A percentile compares a stretch with the other conserved stretches of the same genome.
Conservation (phyloP, 2,797 vertebrate genomes). For the Sebastes cheni region DNA sequence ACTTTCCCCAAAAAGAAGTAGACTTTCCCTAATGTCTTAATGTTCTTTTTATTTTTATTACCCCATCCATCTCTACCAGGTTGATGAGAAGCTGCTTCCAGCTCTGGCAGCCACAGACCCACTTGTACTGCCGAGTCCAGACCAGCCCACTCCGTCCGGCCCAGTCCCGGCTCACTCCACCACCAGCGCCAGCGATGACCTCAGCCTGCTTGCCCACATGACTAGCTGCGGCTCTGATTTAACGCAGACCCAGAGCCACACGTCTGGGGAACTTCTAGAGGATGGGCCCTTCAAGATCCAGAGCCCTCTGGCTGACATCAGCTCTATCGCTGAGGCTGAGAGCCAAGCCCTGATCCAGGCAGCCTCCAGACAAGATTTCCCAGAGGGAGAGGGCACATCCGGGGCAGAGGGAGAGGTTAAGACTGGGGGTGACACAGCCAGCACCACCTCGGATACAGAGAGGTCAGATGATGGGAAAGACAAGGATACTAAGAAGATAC, state of each 20-base stretch:
- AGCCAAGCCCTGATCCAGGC: slow-evolving; percentile 75
- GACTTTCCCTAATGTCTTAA: background rate
- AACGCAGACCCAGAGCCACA: slow-evolving; percentile 84
- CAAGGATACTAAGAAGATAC: slow-evolving; percentile 97
- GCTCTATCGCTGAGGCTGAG: slow-evolving; percentile 89
- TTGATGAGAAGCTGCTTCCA: slow-evolving; percentile 95
- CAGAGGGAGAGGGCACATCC: slow-evolving; percentile 86
- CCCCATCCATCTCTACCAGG: slow-evolving; percentile 50
- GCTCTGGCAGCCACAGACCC: slow-evolving; percentile 91
- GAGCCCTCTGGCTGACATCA: slow-evolving; percentile 91
- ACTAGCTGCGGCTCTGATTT: slow-evolving; percentile 88
- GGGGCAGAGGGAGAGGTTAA: slow-evolving; percentile 86
- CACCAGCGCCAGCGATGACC: slow-evolving; percentile 91
- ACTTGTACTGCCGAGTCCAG: slow-evolving; percentile 88
- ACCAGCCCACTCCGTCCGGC: slow-evolving; percentile 78
- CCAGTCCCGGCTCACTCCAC: slow-evolving; percentile 56
- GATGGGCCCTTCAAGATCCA: slow-evolving; percentile 95
- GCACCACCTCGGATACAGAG: slow-evolving; percentile 96
- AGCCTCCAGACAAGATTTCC: slow-evolving; percentile 74
- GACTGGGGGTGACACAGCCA: slow-evolving; percentile 89
- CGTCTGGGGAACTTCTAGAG: slow-evolving; percentile 87
- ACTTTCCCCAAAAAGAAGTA: background rate
- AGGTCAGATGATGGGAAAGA: slow-evolving; percentile 97
- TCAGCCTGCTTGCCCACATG: slow-evolving; percentile 96
- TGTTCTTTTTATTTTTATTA: background rate